These are phyloP conservation scores for Brassicogethes aeneus DNA, from an alignment of 2,888 invertebrate species.

Conservation along the genomic window DNA sequence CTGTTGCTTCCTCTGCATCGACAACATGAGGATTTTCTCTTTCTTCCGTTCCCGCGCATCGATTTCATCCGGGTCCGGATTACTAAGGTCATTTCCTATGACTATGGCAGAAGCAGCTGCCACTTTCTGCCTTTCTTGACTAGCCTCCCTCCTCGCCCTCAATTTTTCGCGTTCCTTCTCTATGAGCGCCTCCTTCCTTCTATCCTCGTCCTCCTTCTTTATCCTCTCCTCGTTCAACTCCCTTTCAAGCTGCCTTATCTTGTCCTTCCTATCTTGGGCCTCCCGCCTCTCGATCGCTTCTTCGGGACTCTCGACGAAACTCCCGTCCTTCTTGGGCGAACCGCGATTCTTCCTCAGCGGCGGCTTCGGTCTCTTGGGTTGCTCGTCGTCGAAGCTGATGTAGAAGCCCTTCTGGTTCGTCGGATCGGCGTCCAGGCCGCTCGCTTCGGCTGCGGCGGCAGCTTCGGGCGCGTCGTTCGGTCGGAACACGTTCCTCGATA, in stretches of 20 bases:
- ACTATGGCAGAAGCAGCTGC: conserved; percentile 49
- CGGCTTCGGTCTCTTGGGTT: conserved; percentile 83
- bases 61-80: conserved; percentile 64
- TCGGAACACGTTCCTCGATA: conserved; percentile 64
- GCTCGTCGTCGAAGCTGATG: conserved; percentile 85
- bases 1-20: conserved; percentile 81
- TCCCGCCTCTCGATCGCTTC: conserved; percentile 20
- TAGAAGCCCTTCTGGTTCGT: conserved; percentile 78
- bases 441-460: conserved; percentile 29
- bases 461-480: conserved; percentile 25
- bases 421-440: conserved; percentile 44
- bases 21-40: conserved; percentile 82
- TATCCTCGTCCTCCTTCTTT: conserved; percentile 39
- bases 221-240: conserved; percentile 42
- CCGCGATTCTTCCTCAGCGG: conserved; percentile 66
- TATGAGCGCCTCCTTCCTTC: conserved; percentile 34
- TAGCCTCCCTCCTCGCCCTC: conserved; percentile 38
- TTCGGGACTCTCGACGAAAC: conserved; percentile 25
- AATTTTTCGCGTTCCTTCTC: conserved; percentile 38
- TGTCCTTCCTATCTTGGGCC: conserved; percentile 27
- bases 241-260: conserved; percentile 40
- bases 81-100: conserved; percentile 57
- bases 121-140: conserved; percentile 39
- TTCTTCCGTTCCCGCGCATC: conserved; percentile 91
- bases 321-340: conserved; percentile 68